Conservation (phyloP, 1,140 invertebrate species). For the Zophobas morio region DNA sequence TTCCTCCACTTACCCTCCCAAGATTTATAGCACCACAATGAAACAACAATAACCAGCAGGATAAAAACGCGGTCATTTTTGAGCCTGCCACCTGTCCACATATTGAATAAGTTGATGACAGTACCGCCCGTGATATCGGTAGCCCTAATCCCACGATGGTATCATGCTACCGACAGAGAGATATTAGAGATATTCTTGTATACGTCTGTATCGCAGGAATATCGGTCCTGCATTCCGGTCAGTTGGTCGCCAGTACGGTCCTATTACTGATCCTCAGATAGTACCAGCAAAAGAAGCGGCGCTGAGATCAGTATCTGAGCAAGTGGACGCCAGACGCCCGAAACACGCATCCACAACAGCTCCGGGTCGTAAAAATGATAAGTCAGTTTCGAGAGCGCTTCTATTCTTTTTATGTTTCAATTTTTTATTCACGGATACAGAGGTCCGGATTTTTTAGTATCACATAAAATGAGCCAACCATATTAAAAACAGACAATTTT, state of each 20-base stretch:
- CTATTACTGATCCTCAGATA: constrained; percentile 9
- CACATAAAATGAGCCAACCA: neutral
- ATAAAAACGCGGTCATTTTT: constrained; percentile 41
- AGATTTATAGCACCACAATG: constrained; percentile 30
- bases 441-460: neutral
- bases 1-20: constrained; percentile 5
- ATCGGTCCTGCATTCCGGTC: constrained; percentile 28
- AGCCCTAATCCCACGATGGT: constrained; percentile 25
- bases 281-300: neutral
- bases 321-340: constrained; percentile 6
- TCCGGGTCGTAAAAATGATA: neutral
- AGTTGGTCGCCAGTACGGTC: constrained; percentile 8
- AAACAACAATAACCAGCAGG: constrained; percentile 34
- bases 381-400: neutral
- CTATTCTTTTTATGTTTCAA: neutral
- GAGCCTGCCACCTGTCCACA: constrained; percentile 45
- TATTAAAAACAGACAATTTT: neutral
- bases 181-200: constrained; percentile 37
- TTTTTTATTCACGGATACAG: neutral
- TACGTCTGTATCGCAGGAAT: constrained; percentile 24
- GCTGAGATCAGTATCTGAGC: constrained; percentile 15
- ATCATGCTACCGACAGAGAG: constrained; percentile 45
- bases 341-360: constrained; percentile 5
- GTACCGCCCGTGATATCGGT: constrained; percentile 31
- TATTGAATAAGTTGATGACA: constrained; percentile 45